Evolutionary conservation across 23 tunicate genomes (phyloP).

Genomic region (Trididemnum nubilum): DNA sequence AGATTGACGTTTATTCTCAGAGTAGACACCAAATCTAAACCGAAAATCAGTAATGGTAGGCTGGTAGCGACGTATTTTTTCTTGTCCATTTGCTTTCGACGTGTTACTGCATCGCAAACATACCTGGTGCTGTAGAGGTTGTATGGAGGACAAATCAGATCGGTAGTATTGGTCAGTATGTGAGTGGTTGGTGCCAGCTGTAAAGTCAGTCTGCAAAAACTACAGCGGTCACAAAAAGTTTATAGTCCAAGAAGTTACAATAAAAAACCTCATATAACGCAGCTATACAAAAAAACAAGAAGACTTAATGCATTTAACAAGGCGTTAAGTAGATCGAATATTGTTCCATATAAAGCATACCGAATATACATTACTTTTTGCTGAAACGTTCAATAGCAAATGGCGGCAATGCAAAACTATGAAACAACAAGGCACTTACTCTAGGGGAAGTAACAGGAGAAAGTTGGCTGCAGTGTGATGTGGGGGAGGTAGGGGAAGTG

Average conservation of each 20-base stretch:
- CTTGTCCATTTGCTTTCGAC: too few species aligned
- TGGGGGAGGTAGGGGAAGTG: constrained; percentile 93
- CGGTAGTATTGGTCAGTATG: constrained; percentile 71
- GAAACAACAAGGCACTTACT: constrained; percentile 34
- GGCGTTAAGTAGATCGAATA: constrained; percentile 10
- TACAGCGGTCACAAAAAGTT: background rate
- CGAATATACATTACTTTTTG: too few species aligned
- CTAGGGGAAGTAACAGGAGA: constrained; percentile 88
- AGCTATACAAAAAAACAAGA: background rate
- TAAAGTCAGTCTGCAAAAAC: constrained; percentile 74
- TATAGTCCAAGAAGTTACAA: background rate
- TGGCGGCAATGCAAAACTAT: background rate
- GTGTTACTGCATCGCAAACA: background rate
- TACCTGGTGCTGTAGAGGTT: constrained; percentile 88
- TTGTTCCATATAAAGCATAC: too few species aligned
- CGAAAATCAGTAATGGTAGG: too few species aligned
- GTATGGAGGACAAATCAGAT: constrained; percentile 53
- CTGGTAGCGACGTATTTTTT: too few species aligned
- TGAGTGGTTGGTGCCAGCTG: constrained; percentile 65
- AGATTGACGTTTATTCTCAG: too few species aligned
- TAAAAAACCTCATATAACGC: background rate
- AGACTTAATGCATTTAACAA: too few species aligned
- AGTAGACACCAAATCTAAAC: too few species aligned
- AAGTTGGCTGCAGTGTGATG: constrained; percentile 66
- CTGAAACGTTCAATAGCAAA: too few species aligned